phyloP scores from a whole-genome alignment of 2,113 vertebrate genomes.

The Tetrao urogallus region DNA sequence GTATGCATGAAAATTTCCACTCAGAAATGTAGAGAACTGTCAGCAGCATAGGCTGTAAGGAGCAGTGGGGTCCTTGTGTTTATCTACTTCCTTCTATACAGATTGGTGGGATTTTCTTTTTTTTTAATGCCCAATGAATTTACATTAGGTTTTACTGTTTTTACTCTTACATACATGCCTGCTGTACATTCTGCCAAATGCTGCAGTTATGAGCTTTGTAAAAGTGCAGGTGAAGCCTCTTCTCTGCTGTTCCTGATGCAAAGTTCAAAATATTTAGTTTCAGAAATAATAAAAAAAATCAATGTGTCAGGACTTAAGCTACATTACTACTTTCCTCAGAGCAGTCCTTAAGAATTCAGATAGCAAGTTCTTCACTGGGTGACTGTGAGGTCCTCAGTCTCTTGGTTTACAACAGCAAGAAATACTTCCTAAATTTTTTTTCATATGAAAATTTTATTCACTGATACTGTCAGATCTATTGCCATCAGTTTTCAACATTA shows the following conservation, averaged over 20 bases:
- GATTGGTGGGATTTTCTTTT: rapidly evolving
- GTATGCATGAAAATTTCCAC: background rate
- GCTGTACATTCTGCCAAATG: background rate
- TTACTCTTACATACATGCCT: background rate
- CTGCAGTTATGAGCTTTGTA: background rate
- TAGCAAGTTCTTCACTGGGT: background rate
- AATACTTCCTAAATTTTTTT: background rate
- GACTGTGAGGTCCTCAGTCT: background rate
- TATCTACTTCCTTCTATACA: background rate
- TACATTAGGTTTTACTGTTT: background rate
- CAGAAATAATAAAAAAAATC: conserved; percentile 10
- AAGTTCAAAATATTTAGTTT: background rate
- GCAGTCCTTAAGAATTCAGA: background rate
- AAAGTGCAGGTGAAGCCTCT: background rate
- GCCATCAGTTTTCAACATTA: background rate
- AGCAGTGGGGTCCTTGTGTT: background rate
- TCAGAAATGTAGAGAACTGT: background rate
- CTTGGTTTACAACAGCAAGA: background rate
- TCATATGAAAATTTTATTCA: background rate
- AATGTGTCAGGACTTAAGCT: background rate
- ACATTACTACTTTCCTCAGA: background rate
- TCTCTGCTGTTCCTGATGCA: background rate
- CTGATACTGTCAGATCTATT: background rate
- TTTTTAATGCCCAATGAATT: background rate
- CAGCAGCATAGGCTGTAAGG: background rate